phyloP scores from a whole-genome alignment of 53 echinoderm and acorn worm species.

The Crossaster papposus region DNA sequence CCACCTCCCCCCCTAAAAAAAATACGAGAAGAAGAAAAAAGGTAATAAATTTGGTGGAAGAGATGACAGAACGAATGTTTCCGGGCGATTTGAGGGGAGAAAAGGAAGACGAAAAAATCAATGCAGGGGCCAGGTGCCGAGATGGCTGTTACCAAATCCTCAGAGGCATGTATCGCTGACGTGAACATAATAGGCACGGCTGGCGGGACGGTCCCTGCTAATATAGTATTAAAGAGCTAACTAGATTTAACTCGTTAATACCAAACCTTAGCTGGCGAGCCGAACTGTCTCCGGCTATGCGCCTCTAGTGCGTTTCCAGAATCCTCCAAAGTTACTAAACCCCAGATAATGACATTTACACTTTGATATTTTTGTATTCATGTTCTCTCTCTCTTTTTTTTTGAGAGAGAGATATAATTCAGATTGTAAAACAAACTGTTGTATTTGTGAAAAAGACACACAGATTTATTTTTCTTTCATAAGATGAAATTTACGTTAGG shows the following conservation, averaged over 20 bases:
- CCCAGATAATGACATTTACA: conserved; percentile 20
- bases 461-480: too few species aligned
- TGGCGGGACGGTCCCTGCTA: conserved; percentile 5
- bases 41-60: not conserved
- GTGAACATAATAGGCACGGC: conserved; percentile 35
- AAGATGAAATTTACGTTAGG: too few species aligned
- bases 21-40: conserved; percentile 55
- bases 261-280: conserved; percentile 3
- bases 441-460: too few species aligned
- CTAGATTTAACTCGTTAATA: conserved; percentile 33
- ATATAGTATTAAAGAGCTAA: conserved; percentile 51
- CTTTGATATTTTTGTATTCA: not conserved
- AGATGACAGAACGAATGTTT: conserved; percentile 14
- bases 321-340: not conserved
- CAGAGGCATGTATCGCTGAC: conserved; percentile 28
- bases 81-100: not conserved
- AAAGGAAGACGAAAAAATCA: conserved; percentile 12
- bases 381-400: not conserved
- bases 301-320: not conserved
- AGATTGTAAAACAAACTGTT: conserved; percentile 7
- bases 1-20: too few species aligned
- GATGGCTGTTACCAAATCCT: conserved; percentile 52
- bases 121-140: conserved; percentile 45
- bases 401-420: conserved; percentile 15
- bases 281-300: conserved; percentile 24